A percentile compares a stretch with the other conserved stretches of the same genome.
phyloP scores from a whole-genome alignment of 1,140 invertebrate genomes.

The Gryllus bimaculatus region DNA sequence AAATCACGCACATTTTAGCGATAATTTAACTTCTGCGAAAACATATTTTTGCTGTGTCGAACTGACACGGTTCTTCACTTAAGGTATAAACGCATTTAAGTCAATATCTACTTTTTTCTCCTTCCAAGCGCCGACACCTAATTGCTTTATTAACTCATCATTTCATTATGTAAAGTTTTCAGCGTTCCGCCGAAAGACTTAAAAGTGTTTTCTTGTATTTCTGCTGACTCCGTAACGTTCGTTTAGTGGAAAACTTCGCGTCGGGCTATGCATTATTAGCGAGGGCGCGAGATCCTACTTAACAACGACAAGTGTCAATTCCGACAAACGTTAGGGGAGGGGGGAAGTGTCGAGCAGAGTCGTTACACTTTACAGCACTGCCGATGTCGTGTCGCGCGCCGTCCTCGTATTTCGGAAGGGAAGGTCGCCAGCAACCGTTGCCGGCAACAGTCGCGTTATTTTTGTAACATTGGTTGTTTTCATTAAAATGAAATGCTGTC shows the following conservation, averaged over 20 bases:
- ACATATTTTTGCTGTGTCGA: neutral
- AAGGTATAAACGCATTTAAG: neutral
- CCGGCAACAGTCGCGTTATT: too few species aligned
- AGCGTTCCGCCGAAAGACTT: neutral
- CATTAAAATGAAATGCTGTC: too few species aligned
- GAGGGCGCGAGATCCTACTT: neutral
- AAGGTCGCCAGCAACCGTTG: too few species aligned
- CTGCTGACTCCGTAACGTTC: neutral
- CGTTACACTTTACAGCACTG: too few species aligned
- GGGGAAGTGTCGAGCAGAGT: too few species aligned
- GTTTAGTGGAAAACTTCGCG: neutral
- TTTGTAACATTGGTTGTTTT: too few species aligned
- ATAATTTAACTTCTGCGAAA: neutral
- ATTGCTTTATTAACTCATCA: constrained; percentile 5
- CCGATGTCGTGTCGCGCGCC: too few species aligned
- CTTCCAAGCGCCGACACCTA: neutral
- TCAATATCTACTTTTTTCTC: neutral
- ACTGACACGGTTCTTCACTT: neutral
- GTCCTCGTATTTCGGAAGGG: too few species aligned
- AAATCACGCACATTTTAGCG: neutral
- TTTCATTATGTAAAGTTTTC: neutral
- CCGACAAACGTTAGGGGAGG: neutral
- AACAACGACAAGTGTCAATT: neutral
- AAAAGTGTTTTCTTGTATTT: constrained; percentile 6
- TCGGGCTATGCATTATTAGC: neutral